Base-by-base conservation (phyloP, 2,113 vertebrate species). In the Poeciliopsis occidentalis region DNA sequence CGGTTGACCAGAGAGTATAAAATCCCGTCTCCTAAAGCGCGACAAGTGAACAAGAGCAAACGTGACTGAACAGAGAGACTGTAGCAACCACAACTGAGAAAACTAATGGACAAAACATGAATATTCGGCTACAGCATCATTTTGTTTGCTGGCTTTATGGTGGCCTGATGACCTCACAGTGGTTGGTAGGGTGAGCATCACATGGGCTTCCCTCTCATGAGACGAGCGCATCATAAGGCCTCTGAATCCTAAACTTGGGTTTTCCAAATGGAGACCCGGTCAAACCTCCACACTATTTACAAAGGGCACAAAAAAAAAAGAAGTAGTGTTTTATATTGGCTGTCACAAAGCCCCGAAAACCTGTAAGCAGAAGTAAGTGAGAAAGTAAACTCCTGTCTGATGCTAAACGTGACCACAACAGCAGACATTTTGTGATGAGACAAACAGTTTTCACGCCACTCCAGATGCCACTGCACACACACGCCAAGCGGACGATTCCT, bases 141-240 rank as follows among this genome's bases (percentile, higher is more conserved):
- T 19, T n/a, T 57, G 51, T 57, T n/a, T 57, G 51, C 51, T 57
- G 51, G 19, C 8, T 57, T 44, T 57, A 41, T 37, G 70, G 57
- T 24, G 12, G 70, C 79, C 60, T 70, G 73, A 76, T 27, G 81
- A 70, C 73, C 75, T 80, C 31, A 4, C 30, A 79, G 76, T 2
- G 78, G 74, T 66, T 64, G 67, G 32, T 66, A 75, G 82, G 82
- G 22, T 88, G 89, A 89, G 71, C 34, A 73, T 91, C 89, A 92
- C 87, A 90, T 93, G 90, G 39, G 24, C 68, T n/a, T 29, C 31
- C 29, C 0, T 8, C 65, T 71, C 66, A 65, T 78, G 68, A 87
- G 78, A 84, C 31, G 26, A 86, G 67, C 1, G 12, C 60, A 65
- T 19, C 51, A 2, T 76, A 82, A 71, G 83, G 41, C 75, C 76